Evolutionary conservation across 2,797 vertebrate species (phyloP).

Genomic region (Sus cebifrons): DNA sequence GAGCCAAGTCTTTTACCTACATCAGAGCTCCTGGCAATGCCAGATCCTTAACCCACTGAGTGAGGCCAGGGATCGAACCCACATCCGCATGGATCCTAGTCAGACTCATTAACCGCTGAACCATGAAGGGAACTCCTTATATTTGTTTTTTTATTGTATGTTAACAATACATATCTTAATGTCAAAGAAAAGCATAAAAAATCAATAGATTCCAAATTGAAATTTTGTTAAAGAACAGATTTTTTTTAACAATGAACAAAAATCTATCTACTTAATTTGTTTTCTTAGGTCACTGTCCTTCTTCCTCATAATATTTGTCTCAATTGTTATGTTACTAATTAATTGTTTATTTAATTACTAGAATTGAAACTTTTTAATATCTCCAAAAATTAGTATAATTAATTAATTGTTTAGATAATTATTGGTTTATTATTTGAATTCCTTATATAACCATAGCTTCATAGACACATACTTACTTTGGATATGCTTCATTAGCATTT

Average conservation of each 20-base stretch:
- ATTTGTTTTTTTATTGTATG: neutral
- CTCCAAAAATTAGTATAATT: neutral
- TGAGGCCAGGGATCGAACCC: no score
- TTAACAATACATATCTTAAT: neutral
- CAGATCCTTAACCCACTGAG: no score
- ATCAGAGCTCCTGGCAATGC: no score
- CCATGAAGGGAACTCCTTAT: no score
- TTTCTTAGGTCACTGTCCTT: neutral
- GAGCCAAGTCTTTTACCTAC: no score
- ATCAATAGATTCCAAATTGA: neutral
- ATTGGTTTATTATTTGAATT: neutral
- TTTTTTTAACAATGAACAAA: neutral
- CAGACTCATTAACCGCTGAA: no score
- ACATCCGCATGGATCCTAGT: no score
- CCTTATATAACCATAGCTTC: neutral
- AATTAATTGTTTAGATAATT: neutral
- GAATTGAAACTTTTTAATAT: neutral
- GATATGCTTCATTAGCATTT: neutral
- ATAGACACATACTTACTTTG: no score
- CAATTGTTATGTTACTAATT: neutral
- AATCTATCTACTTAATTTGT: neutral
- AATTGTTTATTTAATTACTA: neutral
- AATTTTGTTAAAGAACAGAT: neutral
- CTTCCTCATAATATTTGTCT: neutral
- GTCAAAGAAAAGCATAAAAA: neutral